phyloP scores from a whole-genome alignment of 2,888 invertebrate species.

The Lydus trimaculatus region DNA sequence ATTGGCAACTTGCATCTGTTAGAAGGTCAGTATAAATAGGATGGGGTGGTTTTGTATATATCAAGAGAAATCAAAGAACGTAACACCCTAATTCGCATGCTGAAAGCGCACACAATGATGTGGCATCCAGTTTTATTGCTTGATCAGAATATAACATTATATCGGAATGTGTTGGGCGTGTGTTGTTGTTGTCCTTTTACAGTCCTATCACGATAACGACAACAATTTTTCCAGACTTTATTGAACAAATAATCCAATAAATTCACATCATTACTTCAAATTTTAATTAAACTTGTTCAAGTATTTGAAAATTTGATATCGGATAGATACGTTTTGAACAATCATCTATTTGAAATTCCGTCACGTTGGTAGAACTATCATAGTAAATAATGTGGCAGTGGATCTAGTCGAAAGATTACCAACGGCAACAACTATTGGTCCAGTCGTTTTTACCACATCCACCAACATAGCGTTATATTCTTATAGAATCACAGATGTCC shows the following conservation, averaged over 20 bases:
- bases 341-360: background rate
- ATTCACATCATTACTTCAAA: background rate
- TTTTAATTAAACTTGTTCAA: background rate
- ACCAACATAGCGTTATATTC: slow-evolving; percentile 49
- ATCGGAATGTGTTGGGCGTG: slow-evolving; percentile 48
- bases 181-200: slow-evolving; percentile 31
- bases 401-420: slow-evolving; percentile 46
- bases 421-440: slow-evolving; percentile 55
- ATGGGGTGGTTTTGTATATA: slow-evolving; percentile 38
- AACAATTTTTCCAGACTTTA: slow-evolving; percentile 22
- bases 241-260: background rate
- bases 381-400: slow-evolving; percentile 39
- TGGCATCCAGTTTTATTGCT: slow-evolving; percentile 60
- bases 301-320: background rate
- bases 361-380: slow-evolving; percentile 40
- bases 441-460: slow-evolving; percentile 51
- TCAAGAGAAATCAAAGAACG: slow-evolving; percentile 56
- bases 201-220: slow-evolving; percentile 26
- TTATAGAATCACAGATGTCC: slow-evolving; percentile 57
- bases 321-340: background rate
- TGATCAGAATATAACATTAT: slow-evolving; percentile 59
- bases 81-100: slow-evolving; percentile 58
- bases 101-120: slow-evolving; percentile 57
- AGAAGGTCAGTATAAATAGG: slow-evolving; percentile 52
- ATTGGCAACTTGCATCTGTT: slow-evolving; percentile 47